A percentile compares a stretch with the other conserved stretches of the same genome.
These are phyloP conservation scores for Drosophila virilis DNA, from an alignment of 1,140 invertebrate genomes.

Conservation along the genomic window DNA sequence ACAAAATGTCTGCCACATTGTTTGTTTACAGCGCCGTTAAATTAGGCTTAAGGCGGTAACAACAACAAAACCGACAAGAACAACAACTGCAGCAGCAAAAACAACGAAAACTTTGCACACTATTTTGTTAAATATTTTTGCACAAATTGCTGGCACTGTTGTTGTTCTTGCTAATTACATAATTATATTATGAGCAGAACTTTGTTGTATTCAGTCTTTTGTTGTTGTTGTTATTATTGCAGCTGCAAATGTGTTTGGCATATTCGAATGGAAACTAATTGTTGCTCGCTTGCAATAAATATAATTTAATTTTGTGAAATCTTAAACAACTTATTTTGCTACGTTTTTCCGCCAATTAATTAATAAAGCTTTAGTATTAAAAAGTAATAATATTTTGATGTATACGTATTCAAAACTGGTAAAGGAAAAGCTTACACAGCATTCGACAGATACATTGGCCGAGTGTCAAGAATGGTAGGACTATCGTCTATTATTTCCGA, in stretches of 20 bases:
- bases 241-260: background rate
- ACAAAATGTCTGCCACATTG: conserved; percentile 75
- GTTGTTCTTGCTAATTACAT: conserved; percentile 67
- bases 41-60: conserved; percentile 73
- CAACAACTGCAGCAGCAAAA: conserved; percentile 22
- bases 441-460: background rate
- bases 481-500: background rate
- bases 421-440: no score
- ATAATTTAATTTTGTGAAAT: no score
- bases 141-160: conserved; percentile 49
- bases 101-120: conserved; percentile 40
- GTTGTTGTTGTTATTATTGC: conserved; percentile 6
- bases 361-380: no score
- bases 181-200: conserved; percentile 41
- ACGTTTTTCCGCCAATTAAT: no score
- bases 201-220: conserved; percentile 5
- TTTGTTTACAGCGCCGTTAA: conserved; percentile 68
- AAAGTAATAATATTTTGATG: no score
- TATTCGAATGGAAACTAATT: background rate
- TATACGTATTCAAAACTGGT: no score
- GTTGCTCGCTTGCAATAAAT: no score
- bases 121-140: conserved; percentile 72
- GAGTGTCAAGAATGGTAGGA: background rate
- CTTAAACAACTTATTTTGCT: no score
- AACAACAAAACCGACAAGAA: conserved; percentile 14